phyloP scores from a whole-genome alignment of 2,888 invertebrate species.

The Mayetiola destructor region DNA sequence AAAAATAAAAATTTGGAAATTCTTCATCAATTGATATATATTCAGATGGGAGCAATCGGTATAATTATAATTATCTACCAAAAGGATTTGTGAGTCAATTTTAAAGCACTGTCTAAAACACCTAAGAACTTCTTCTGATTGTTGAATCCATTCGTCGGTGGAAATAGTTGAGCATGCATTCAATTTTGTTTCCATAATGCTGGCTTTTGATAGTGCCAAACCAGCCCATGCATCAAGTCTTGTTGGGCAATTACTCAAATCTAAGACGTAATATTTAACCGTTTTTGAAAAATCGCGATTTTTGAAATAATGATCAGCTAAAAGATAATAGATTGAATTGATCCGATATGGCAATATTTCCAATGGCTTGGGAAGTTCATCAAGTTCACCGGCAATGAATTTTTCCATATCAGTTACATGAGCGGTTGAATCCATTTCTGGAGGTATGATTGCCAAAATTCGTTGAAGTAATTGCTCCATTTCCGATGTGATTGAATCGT shows the following conservation, averaged over 20 bases:
- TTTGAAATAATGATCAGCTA: conserved; percentile 88
- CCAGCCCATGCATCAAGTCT: conserved; percentile 89
- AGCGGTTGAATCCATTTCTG: conserved; percentile 49
- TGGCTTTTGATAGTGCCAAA: conserved; percentile 64
- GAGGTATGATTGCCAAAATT: conserved; percentile 53
- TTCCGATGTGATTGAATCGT: conserved; percentile 70
- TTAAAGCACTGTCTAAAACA: conserved; percentile 71
- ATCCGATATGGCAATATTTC: conserved; percentile 44
- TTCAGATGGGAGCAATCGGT: too few relatives aligned
- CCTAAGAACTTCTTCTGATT: conserved; percentile 56
- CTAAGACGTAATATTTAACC: conserved; percentile 66
- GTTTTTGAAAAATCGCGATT: conserved; percentile 61
- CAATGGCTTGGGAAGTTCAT: conserved; percentile 41
- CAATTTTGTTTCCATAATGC: conserved; percentile 49
- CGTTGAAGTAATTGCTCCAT: conserved; percentile 58
- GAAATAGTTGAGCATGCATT: not conserved
- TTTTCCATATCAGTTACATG: conserved; percentile 46
- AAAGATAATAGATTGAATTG: conserved; percentile 69
- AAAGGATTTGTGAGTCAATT: conserved; percentile 43
- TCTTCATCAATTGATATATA: too few relatives aligned
- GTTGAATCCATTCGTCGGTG: conserved; percentile 49
- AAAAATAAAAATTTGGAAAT: too few relatives aligned
- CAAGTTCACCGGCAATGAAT: conserved; percentile 45
- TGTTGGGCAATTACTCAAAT: conserved; percentile 63
- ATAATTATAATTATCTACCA: too few relatives aligned